Conservation (phyloP, 1,140 invertebrate species). For the Drosophila quadrilineata region DNA sequence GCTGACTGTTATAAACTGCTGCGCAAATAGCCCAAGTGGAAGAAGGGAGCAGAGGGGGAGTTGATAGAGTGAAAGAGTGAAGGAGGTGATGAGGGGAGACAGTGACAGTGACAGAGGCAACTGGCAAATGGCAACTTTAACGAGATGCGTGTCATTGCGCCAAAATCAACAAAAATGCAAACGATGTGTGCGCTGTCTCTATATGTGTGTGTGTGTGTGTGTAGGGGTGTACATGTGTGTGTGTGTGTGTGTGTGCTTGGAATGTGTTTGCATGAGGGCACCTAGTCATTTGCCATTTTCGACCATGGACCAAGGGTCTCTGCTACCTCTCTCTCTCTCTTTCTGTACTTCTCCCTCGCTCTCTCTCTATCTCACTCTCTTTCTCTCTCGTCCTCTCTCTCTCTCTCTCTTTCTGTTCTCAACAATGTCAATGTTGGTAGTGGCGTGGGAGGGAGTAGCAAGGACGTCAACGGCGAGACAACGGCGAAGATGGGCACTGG, state of each 20-base stretch:
- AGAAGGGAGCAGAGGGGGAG: neutral
- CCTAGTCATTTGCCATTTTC: conserved; percentile 17
- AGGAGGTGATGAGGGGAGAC: neutral
- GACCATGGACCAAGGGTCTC: neutral
- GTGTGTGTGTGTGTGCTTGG: neutral
- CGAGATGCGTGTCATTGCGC: conserved; percentile 73
- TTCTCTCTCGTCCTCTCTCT: too few species aligned
- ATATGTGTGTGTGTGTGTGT: conserved; percentile 3
- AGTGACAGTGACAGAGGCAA: neutral
- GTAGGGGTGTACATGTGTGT: neutral
- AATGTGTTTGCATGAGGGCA: neutral
- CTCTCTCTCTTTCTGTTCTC: too few species aligned
- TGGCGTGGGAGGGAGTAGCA: too few species aligned
- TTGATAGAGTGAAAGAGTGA: neutral
- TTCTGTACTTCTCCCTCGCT: too few species aligned
- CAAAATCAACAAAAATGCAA: conserved; percentile 78
- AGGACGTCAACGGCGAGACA: conserved; percentile 58
- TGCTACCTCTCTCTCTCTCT: too few species aligned
- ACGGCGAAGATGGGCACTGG: neutral
- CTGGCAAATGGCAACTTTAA: conserved; percentile 37
- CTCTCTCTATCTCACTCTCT: too few species aligned
- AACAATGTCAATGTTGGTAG: conserved; percentile 60
- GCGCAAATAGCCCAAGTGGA: conserved; percentile 20
- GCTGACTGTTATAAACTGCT: conserved; percentile 19
- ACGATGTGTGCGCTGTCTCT: conserved; percentile 63